Conservation (phyloP, 2,797 vertebrate species). For the Lophius americanus region DNA sequence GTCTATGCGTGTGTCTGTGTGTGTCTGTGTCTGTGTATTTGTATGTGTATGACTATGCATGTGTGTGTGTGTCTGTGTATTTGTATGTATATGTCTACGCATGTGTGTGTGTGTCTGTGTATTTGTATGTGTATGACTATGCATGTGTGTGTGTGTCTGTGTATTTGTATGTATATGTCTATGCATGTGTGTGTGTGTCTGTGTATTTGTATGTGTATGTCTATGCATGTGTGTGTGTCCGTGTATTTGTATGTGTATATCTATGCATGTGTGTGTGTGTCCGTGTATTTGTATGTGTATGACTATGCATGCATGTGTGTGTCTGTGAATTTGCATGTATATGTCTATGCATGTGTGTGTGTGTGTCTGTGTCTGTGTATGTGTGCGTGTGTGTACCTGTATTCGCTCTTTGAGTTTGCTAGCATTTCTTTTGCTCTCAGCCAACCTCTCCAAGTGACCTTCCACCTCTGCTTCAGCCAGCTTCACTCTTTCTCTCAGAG, state of each 20-base stretch:
- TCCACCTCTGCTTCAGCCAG: conserved; percentile 89
- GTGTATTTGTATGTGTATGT: no score
- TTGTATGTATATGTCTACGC: no score
- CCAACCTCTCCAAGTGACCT: conserved; percentile 84
- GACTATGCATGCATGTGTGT: not conserved
- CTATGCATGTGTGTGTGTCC: not conserved
- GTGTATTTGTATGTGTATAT: no score
- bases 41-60: not conserved
- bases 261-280: no score
- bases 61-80: conserved; percentile 26
- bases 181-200: not conserved
- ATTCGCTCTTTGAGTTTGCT: conserved; percentile 89
- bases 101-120: conserved; percentile 53
- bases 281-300: no score
- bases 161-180: not conserved
- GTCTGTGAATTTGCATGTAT: not conserved
- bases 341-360: not conserved
- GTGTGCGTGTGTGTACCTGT: conserved; percentile 81
- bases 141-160: conserved; percentile 13
- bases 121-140: no score
- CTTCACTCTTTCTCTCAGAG: conserved; percentile 87
- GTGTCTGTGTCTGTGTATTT: conserved; percentile 9
- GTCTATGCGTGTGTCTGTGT: not conserved
- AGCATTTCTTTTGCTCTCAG: conserved; percentile 86
- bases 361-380: conserved; percentile 12